A percentile compares a stretch with the other conserved stretches of the same genome.
phyloP scores from a whole-genome alignment of 2,113 vertebrate species.

The Syngnathus scovelli region DNA sequence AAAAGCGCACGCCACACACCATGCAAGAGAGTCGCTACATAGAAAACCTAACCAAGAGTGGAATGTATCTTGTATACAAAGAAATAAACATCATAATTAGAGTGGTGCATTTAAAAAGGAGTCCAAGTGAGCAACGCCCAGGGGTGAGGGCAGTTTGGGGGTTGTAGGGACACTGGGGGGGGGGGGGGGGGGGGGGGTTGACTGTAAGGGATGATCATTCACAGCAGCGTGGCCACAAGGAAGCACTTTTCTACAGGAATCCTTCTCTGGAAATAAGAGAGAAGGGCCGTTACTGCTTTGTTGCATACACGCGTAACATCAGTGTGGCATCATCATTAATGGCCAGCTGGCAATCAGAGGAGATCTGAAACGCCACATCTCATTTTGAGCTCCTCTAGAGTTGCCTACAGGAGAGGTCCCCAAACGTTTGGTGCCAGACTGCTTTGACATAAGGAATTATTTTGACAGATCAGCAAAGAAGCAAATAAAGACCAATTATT shows the following conservation, averaged over 20 bases:
- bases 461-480: neutral
- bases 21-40: slow-evolving; percentile 56
- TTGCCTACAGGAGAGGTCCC: neutral
- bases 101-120: slow-evolving; percentile 36
- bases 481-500: neutral
- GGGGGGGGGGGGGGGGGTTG: too few relatives aligned
- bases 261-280: slow-evolving; percentile 93
- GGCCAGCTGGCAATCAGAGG: slow-evolving; percentile 11
- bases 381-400: neutral
- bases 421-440: neutral
- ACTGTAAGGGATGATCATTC: slow-evolving; percentile 66
- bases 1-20: slow-evolving; percentile 51
- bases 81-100: slow-evolving; percentile 32
- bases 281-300: slow-evolving; percentile 80
- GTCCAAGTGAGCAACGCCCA: slow-evolving; percentile 60
- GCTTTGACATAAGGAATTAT: neutral
- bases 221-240: slow-evolving; percentile 75
- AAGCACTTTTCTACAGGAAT: slow-evolving; percentile 87
- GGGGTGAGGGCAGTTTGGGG: slow-evolving; percentile 35
- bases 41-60: slow-evolving; percentile 34
- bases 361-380: neutral
- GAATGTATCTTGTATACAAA: slow-evolving; percentile 40
- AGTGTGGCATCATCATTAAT: slow-evolving; percentile 40
- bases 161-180: slow-evolving; percentile 12
- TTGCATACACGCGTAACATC: slow-evolving; percentile 27